These are phyloP conservation scores for Eupithecia insigniata DNA, from an alignment of 2,888 invertebrate genomes.

Conservation along the genomic window DNA sequence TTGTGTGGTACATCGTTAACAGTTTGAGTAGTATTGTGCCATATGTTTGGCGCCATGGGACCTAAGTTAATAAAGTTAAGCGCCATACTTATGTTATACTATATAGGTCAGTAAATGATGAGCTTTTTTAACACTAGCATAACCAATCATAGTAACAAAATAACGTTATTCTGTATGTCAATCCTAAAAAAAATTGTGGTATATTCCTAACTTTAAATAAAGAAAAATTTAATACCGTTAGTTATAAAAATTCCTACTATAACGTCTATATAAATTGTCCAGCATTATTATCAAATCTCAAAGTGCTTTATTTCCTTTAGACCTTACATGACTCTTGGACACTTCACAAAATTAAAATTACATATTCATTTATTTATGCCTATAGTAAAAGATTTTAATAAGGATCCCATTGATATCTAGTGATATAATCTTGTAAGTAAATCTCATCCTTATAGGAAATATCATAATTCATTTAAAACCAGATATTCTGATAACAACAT, in stretches of 20 bases:
- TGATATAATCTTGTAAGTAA: background rate
- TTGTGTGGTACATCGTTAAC: slow-evolving; percentile 63
- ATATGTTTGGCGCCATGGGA: slow-evolving; percentile 78
- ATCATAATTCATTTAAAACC: slow-evolving; percentile 2
- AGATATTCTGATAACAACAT: slow-evolving; percentile 11
- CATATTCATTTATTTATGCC: background rate
- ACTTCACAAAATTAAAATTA: too few relatives aligned
- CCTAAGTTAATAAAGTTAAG: slow-evolving; percentile 66
- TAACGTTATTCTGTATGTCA: background rate
- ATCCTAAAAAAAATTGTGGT: background rate
- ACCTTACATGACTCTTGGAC: too few relatives aligned
- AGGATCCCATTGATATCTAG: background rate
- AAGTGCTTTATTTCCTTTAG: too few relatives aligned
- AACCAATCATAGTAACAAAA: background rate
- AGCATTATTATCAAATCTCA: too few relatives aligned
- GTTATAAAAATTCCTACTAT: background rate
- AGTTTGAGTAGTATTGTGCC: slow-evolving; percentile 57
- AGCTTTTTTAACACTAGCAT: background rate
- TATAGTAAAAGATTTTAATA: background rate
- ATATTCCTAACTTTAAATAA: background rate
- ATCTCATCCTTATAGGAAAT: background rate
- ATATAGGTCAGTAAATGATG: background rate
- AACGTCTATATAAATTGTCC: background rate
- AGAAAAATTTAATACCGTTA: background rate
- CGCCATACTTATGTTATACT: slow-evolving; percentile 45